Percentiles rank a stretch among this genome's conserved stretches.
phyloP scores from a whole-genome alignment of 1,140 invertebrate genomes.

The Meloidogyne exigua region DNA sequence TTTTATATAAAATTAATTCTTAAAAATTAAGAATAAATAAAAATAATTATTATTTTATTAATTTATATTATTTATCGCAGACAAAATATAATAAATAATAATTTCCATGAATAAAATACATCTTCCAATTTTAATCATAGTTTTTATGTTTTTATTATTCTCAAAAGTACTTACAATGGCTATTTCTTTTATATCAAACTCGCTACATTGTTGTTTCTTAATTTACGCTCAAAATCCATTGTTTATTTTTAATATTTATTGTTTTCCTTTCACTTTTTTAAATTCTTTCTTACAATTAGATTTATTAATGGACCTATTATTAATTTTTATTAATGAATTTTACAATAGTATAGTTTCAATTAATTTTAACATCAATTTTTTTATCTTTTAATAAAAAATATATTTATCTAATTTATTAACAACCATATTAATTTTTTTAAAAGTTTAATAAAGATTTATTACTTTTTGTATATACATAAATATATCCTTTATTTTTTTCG shows the following conservation, averaged over 20 bases:
- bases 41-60: neutral
- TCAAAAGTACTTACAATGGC: neutral
- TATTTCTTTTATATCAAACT: neutral
- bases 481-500: no score
- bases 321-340: no score
- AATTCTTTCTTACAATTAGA: no score
- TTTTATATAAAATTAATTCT: neutral
- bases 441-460: no score
- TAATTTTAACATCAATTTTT: no score
- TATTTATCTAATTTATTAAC: no score
- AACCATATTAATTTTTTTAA: no score
- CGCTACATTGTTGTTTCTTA: neutral
- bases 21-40: neutral
- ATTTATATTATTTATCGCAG: neutral
- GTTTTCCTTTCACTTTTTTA: neutral
- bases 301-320: neutral
- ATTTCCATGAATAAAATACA: neutral
- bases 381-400: no score
- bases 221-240: neutral
- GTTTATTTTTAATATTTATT: neutral
- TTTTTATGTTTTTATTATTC: neutral
- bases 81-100: neutral
- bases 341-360: no score
- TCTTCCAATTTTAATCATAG: neutral
- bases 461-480: neutral